Base-by-base conservation (phyloP, 2,113 vertebrate genomes). In the Cheirogaleus medius region DNA sequence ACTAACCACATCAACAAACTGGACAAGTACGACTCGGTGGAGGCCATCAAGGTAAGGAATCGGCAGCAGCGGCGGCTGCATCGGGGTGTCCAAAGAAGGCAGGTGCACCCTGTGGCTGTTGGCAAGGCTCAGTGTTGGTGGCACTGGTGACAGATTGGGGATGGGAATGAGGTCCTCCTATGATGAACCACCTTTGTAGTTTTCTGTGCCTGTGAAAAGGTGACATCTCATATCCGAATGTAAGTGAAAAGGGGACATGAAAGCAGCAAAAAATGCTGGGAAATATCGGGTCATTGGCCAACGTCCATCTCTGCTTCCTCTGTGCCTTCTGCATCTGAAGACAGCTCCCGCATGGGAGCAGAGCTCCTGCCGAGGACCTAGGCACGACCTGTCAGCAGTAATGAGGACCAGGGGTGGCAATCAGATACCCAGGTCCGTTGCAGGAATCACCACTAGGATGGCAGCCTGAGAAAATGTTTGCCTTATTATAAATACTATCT, bases 1-100 rank as follows among this genome's bases (percentile, higher is more conserved):
- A 99, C 99, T 89, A 99, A 99, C 98, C 99, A 99, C 98, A 99
- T 99, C 99, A 99, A 99, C 99, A 99, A 99, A 97, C 99, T 99
- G 98, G 99, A 99, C 98, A 99, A 99, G 94, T 99, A 99, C 0
- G 99, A 99, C 98, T 99, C 99, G 0, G 99, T 99, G 97, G 99
- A 99, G 98, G 99, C 99, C 98, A 99, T 99, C 96, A 99, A 99
- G 99, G 99, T 99, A 95, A 98, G 98, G 56, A 60, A 0, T 1
- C 0, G 1, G 7, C 63, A 86, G 66, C 3, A 29, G 27, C 6
- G 0, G 2, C 49, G 0, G 2, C 49, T 18, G 14, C 34, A 37
- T 27, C 47, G 42, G 74, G 63, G 6, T 11, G 49, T 63, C 25
- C 25, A 13, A 63, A 63, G 60, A 63, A 63, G 60, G 60, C 8